phyloP scores from a whole-genome alignment of 92 coral and sea anemone species.

The Micromussa lordhowensis region DNA sequence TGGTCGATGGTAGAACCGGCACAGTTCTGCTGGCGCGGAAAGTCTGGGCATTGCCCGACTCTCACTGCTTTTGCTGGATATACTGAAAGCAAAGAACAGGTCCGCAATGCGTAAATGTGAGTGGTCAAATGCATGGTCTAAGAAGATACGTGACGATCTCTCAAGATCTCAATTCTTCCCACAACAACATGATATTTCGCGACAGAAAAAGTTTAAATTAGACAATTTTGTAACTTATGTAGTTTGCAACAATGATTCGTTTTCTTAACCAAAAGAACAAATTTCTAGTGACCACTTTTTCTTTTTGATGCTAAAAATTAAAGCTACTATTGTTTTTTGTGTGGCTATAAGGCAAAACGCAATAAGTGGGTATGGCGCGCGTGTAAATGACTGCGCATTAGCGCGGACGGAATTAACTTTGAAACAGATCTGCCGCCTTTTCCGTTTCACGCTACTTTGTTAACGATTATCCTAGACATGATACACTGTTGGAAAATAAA shows the following conservation, averaged over 20 bases:
- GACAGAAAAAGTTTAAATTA: neutral
- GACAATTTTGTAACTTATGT: neutral
- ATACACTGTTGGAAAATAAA: neutral
- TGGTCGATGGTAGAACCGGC: slow-evolving; percentile 49
- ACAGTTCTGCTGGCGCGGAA: slow-evolving; percentile 52
- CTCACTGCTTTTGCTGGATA: neutral
- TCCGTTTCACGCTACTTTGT: neutral
- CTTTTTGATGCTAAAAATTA: neutral
- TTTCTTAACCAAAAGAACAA: neutral
- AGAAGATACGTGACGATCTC: neutral
- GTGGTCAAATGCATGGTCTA: neutral
- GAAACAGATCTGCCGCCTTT: neutral
- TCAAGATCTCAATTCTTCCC: neutral
- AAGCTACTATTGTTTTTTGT: neutral
- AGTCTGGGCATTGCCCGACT: slow-evolving; percentile 54
- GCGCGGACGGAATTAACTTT: neutral
- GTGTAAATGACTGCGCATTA: neutral
- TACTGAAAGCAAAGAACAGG: neutral
- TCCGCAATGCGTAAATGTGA: neutral
- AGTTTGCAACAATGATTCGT: neutral
- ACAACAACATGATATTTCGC: neutral
- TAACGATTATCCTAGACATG: neutral
- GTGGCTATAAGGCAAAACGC: neutral
- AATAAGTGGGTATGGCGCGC: neutral
- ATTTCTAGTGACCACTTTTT: neutral